Conservation (phyloP, 1,140 invertebrate genomes). For the Drosophila funebris region DNA sequence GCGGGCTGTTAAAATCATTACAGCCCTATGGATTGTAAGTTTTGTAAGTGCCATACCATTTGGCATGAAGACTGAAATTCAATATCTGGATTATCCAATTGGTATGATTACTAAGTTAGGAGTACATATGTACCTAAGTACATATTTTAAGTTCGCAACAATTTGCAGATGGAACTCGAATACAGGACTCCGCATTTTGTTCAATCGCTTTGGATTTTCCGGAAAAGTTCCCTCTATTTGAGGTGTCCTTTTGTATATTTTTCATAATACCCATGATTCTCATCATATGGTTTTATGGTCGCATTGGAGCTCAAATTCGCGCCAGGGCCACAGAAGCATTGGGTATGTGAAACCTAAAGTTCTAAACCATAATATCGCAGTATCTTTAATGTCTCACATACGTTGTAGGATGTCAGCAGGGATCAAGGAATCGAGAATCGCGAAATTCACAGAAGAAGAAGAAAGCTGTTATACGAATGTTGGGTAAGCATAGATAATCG, state of each 20-base stretch:
- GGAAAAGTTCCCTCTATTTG: constrained; percentile 88
- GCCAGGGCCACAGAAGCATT: constrained; percentile 85
- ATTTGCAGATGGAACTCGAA: constrained; percentile 83
- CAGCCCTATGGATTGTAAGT: constrained; percentile 90
- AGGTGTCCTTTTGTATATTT: constrained; percentile 92
- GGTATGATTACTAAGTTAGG: constrained; percentile 84
- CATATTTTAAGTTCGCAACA: neutral
- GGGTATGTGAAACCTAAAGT: constrained; percentile 41
- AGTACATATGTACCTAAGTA: neutral
- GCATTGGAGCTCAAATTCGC: constrained; percentile 90
- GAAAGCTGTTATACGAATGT: constrained; percentile 91
- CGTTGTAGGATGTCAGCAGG: constrained; percentile 83
- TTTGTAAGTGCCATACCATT: constrained; percentile 92
- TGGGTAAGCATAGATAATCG: constrained; percentile 86
- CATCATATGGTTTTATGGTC: constrained; percentile 90
- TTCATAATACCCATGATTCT: constrained; percentile 92
- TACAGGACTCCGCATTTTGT: constrained; percentile 90
- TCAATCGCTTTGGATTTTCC: constrained; percentile 87
- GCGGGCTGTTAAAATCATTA: constrained; percentile 92
- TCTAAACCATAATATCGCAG: no score
- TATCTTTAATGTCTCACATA: no score
- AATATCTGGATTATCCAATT: constrained; percentile 89
- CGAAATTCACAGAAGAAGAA: constrained; percentile 88
- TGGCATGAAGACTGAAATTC: constrained; percentile 88
- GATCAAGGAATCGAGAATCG: constrained; percentile 88